These are phyloP conservation scores for Leucoma salicis DNA, from an alignment of 2,888 invertebrate species.

Conservation along the genomic window DNA sequence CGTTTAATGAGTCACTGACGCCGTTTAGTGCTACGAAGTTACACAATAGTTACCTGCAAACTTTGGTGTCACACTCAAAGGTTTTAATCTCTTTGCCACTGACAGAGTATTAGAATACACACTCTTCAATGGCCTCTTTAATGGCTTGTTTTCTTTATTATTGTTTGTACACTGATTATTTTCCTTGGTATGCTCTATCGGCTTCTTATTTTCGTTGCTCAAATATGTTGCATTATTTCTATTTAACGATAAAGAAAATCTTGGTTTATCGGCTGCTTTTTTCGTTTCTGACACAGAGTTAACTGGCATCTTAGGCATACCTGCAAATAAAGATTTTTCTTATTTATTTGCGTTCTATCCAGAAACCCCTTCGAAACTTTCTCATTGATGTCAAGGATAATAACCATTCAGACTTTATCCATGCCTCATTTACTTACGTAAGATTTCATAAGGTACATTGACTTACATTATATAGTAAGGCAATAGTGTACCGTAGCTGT, in stretches of 20 bases:
- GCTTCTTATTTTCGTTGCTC: constrained; percentile 57
- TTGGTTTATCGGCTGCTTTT: constrained; percentile 69
- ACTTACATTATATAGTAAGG: constrained; percentile 75
- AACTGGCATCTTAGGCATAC: constrained; percentile 82
- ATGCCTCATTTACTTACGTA: constrained; percentile 57
- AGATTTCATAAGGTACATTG: constrained; percentile 61
- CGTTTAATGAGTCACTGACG: not conserved
- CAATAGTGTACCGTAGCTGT: constrained; percentile 43
- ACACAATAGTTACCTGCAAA: constrained; percentile 60
- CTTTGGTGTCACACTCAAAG: constrained; percentile 53
- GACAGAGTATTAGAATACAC: constrained; percentile 66
- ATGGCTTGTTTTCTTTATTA: constrained; percentile 70
- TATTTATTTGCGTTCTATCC: too few species aligned
- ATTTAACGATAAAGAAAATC: constrained; percentile 68
- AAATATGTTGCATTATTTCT: constrained; percentile 70
- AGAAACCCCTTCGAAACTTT: constrained; percentile 53
- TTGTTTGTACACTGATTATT: constrained; percentile 42
- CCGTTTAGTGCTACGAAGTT: constrained; percentile 14
- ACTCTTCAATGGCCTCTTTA: constrained; percentile 60
- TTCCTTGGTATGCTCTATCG: constrained; percentile 47
- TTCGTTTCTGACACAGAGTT: constrained; percentile 70
- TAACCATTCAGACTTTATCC: constrained; percentile 30
- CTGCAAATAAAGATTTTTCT: constrained; percentile 48
- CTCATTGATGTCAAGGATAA: constrained; percentile 68
- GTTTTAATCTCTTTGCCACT: constrained; percentile 71